Base-by-base conservation (phyloP, 2,113 vertebrate species). In the Apteryx owenii region DNA sequence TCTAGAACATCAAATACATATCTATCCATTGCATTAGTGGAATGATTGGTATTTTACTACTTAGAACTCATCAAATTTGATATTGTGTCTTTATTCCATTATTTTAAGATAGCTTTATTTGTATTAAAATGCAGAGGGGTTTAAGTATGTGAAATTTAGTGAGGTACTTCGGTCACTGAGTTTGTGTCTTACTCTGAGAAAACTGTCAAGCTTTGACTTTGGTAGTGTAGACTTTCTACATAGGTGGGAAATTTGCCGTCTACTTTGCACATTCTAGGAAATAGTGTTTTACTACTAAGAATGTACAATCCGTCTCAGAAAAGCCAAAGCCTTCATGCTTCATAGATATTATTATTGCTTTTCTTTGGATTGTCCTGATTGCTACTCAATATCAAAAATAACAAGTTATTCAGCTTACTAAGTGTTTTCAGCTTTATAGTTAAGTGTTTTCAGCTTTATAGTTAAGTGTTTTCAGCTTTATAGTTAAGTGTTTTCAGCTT, bases 81-180 rank as follows among this genome's bases (percentile, higher is more conserved):
- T 69, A 6, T 40, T 42, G 2, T 51, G 19, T 22, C 40, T 89
- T 84, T 79, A 54, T 77, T 73, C 21, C 25, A 3, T 70, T 90
- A 51, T 77, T 89, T 89, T 38, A 66, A 56, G 69, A 56, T 91
- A 38, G 28, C 26, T 86, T 84, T 89, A 56, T 94, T 89, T 89
- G 44, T 10, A 46, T 92, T 66, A 48, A 84, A 62, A 40, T 73
- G 9, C 38, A 54, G 10, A 12, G 10, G 62, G 38, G 15, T 76
- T 77, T 68, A 76, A 44, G 33, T 81, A 25, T 58, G 42, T 93
- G 54, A 60, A 68, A 36, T 25, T 84, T 50, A 28, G 61, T 26
- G 9, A 29, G 33, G 22, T 60, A 23, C 40, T 75, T 87, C 6
- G 51, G 46, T 62, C 48, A 20, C 50, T 19, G 44, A 53, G 12